Evolutionary conservation across 2,113 vertebrate species (phyloP), one percentile per base, ranked within the genome.

Genomic region (Tragelaphus buxtoni): DNA sequence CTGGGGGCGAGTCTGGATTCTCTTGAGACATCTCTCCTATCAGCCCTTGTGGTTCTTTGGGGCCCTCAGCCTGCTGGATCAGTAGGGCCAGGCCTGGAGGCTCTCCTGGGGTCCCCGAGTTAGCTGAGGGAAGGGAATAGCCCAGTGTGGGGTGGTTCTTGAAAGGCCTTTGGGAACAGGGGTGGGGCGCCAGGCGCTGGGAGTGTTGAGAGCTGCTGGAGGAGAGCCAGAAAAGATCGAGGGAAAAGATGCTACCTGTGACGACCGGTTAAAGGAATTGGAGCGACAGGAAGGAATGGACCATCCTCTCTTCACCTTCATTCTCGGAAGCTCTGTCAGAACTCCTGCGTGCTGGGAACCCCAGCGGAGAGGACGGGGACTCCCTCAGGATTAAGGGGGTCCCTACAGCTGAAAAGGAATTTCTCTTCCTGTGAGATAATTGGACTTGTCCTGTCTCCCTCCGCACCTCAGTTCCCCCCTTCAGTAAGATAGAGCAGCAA

Each of bases 141-240:
- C 76, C 58, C 20, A 39, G 53, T 8, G 18, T 7, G n/a, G 35
- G 76, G 47, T 5, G 4, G 76, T 88, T 91, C 83, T 96, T 90
- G 83, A 93, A 92, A 97, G 90, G 47, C n/a, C 60, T 93, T 96
- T 96, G 95, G 89, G 94, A 96, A 95, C 26, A 53, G 90, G 87
- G 76, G 88, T 0, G 5, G 81, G 72, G 69, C 16, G 0, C 35
- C 80, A 55, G 61, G 65, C 63, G 47, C 5, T 3, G 35, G 80
- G 91, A 24, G n/a, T 51, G 72, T 82, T 84, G 90, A 91, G 83
- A 94, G 42, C 55, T 45, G 61, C 63, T 87, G 74, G 61, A 77
- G 5, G 5, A 24, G 56, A 8, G 28, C 72, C 81, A 80, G 91
- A n/a, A 90, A 53, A 95, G 77, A 93, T 72, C 0, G 22, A 82